Conservation (phyloP, 2,113 vertebrate species). For the Lampris incognitus region DNA sequence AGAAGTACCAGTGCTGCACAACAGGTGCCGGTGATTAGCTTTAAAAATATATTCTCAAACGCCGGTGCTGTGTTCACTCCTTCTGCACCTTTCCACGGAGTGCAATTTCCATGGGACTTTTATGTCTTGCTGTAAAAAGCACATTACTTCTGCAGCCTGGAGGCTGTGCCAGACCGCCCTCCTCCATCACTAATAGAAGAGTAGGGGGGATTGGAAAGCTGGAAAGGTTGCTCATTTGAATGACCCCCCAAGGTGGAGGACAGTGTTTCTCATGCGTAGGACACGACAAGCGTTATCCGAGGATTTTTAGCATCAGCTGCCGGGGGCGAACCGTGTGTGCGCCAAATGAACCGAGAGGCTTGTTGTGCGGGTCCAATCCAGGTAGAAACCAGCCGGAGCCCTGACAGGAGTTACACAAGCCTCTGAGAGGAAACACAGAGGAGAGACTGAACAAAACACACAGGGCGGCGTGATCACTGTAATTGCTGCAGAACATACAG, state of each 20-base stretch:
- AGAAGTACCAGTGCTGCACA: too few species aligned
- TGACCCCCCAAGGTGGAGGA: neutral
- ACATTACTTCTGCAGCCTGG: neutral
- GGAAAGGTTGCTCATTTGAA: neutral
- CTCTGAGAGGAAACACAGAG: neutral
- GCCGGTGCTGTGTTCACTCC: neutral
- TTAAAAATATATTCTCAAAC: neutral
- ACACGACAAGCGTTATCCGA: neutral
- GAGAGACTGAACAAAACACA: constrained; percentile 13
- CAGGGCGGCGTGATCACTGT: constrained; percentile 14
- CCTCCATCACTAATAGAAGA: neutral
- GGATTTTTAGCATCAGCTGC: neutral
- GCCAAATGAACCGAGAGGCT: too few species aligned
- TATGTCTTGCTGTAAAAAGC: neutral
- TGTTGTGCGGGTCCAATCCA: too few species aligned
- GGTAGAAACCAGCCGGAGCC: constrained; percentile 29
- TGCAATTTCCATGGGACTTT: neutral
- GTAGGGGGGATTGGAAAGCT: neutral
- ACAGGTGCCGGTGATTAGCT: too few species aligned
- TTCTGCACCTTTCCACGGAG: neutral
- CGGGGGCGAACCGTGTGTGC: neutral
- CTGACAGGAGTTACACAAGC: neutral
- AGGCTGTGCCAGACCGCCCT: neutral
- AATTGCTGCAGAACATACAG: constrained; percentile 32
- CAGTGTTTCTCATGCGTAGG: neutral